Evolutionary conservation across 1,140 invertebrate species (phyloP).

Genomic region (Camponotus floridanus): DNA sequence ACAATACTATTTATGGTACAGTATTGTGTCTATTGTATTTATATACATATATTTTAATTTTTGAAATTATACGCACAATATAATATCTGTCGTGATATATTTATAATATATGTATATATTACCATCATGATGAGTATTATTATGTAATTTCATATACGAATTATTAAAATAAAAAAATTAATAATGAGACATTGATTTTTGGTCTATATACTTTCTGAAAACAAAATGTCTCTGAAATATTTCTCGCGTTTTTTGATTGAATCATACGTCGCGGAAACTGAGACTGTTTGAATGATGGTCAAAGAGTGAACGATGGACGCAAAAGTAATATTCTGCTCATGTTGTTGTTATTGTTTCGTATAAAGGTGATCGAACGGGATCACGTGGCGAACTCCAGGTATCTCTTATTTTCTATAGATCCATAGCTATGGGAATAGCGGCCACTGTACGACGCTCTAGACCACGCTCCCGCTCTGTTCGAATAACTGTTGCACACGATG

Average conservation of each 20-base stretch:
- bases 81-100: no score
- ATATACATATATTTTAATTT: background rate
- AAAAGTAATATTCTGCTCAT: background rate
- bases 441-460: constrained; percentile 84
- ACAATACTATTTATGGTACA: background rate
- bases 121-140: background rate
- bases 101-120: background rate
- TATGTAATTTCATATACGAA: background rate
- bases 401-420: constrained; percentile 86
- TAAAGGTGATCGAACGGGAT: constrained; percentile 43
- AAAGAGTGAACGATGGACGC: background rate
- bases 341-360: background rate
- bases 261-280: background rate
- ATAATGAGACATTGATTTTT: background rate
- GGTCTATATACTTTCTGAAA: background rate
- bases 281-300: background rate
- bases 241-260: background rate
- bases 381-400: constrained; percentile 83
- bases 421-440: constrained; percentile 87
- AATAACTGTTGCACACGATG: constrained; percentile 92
- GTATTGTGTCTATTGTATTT: background rate
- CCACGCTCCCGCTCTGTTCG: constrained; percentile 90
- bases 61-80: no score
- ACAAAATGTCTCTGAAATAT: background rate
- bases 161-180: background rate